Evolutionary conservation across 2,797 vertebrate genomes (phyloP), one percentile per base, ranked within the genome.

Genomic region (Hozukius guyotensis): DNA sequence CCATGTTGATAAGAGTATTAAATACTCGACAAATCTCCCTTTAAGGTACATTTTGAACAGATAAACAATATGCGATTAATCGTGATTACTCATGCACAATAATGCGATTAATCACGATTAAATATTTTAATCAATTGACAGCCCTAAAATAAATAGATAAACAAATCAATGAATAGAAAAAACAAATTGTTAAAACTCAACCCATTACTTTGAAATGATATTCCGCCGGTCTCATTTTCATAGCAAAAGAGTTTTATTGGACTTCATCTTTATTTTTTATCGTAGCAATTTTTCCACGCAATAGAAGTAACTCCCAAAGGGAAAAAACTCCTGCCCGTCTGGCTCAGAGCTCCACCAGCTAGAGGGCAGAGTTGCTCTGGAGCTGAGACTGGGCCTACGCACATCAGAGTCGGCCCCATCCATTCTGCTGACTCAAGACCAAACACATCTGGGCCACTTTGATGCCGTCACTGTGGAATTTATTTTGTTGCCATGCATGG

Each of bases 381-480:
- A 72, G 73, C 53, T 6, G 18, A 68, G n/a, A 14, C 77, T 80
- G 75, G 72, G 42, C 24, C 27, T 3, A 6, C 3, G 74, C 57
- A 68, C 78, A 76, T 82, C 67, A 82, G 24, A 83, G 36, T n/a
- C 18, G 42, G 36, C 27, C 57, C 52, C 38, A 71, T 89, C 74
- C 31, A 36, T 77, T 72, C 73, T 56, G n/a, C 79, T 88, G 88
- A 84, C 85, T 77, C 53, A 13, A 18, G 32, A 73, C 84, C 86
- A 89, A 82, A 80, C 82, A 77, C 68, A 81, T 88, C 75, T 81
- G 81, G 85, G 80, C 65, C 85, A 78, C 80, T 84, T 69, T 78
- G 71, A 84, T 36, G 73, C 27, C 24, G 84, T 83, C 65, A 24
- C 74, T 64, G 65, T 63, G 70, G 82, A 81, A 87, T 82, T 36